Percentiles rank a stretch among this genome's conserved stretches.
Evolutionary conservation across 2,797 vertebrate genomes (phyloP).

Genomic region (Melanogrammus aeglefinus): DNA sequence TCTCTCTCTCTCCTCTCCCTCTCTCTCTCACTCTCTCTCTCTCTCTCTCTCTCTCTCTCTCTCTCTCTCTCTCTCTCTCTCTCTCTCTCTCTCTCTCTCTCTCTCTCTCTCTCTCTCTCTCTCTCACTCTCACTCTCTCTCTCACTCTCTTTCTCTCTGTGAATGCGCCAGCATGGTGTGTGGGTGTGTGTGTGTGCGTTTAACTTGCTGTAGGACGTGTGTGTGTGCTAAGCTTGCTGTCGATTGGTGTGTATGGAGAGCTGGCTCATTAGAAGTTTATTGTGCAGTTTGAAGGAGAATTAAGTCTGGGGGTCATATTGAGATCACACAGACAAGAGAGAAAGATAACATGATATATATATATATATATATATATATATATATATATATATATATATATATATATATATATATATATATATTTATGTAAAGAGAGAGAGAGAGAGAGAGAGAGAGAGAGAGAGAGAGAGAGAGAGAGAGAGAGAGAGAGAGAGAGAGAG

Average conservation of each 20-base stretch:
- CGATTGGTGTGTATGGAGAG: background rate
- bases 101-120: no score
- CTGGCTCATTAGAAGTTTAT: constrained; percentile 19
- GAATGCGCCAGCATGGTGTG: background rate
- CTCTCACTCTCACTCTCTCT: background rate
- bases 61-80: constrained; percentile 4
- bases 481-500: background rate
- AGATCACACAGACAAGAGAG: background rate
- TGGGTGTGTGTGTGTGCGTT: background rate
- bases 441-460: no score
- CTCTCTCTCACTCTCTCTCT: background rate
- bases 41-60: background rate
- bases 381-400: no score
- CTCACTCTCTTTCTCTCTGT: background rate
- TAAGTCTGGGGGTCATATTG: background rate
- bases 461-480: no score
- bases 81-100: background rate
- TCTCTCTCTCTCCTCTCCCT: background rate
- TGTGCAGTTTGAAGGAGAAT: background rate
- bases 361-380: no score
- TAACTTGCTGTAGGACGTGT: background rate
- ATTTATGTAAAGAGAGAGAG: no score
- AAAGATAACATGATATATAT: no score
- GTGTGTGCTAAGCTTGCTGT: background rate
- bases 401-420: no score